Base-by-base conservation (phyloP, 1,140 invertebrate species). In the Zophobas atratus region DNA sequence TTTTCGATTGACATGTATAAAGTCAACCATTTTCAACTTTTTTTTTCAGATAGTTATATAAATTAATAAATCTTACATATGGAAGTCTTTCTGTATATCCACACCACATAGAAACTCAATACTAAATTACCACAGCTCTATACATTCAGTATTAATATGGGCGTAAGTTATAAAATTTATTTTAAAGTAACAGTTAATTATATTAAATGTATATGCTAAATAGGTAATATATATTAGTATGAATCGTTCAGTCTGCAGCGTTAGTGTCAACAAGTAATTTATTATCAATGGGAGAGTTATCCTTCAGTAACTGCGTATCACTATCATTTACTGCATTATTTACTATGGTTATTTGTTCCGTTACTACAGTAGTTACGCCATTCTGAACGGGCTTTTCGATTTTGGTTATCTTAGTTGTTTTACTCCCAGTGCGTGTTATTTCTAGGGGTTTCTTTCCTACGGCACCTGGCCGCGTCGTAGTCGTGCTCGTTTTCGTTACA, bases 231-330 rank as follows among this genome's bases (percentile, higher is more conserved):
- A 77, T 77, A 38, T 56, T 79, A 82, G 75, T 77, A 67, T 32
- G 39, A 43, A 67, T 55, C 49, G 51, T 70, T 70, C 67, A 77
- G 53, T 71, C 67, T 71, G 67, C 56, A 70, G 63, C 39, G 38
- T 41, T 56, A 49, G 49, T 73, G 43, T 82, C 82, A 38, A 75
- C 63, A 46, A 84, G 53, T 41, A 84, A 70, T 75, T 83, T 84
- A 70, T 83, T 84, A 76, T 85, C 83, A 46, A 85, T 51, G 34
- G 84, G 84, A 1, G 84, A 85, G 70, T 84, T 82, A 75, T 85
- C 84, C 77, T 85, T 85, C 35, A 85, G 51, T 63, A 83, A 73
- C 60, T 82, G 73, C 6, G 67, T 53, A 53, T 84, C 82, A 33
- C 60, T 77, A 35, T 78, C 76, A 4, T 74, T 70, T 32, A 73